Conservation (phyloP, 23 tunicate genomes). For the Styela clava region DNA sequence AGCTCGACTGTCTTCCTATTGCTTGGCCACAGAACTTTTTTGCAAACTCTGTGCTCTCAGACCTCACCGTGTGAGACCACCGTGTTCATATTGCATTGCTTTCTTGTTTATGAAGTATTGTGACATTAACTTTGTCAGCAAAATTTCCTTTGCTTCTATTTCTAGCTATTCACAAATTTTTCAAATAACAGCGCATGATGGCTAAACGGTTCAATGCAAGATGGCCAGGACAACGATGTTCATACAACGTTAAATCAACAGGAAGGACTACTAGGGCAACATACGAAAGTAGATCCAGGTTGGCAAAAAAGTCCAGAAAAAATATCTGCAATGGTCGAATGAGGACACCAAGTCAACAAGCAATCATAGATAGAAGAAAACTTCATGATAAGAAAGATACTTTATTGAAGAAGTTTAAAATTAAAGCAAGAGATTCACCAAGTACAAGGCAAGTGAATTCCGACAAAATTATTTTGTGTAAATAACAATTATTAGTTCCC, state of each 20-base stretch:
- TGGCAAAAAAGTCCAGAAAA: not conserved
- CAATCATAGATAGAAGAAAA: not conserved
- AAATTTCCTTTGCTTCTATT: too few relatives aligned
- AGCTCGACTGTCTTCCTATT: too few relatives aligned
- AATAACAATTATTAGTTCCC: too few relatives aligned
- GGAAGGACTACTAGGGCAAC: too few relatives aligned
- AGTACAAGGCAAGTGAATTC: slow-evolving; percentile 1
- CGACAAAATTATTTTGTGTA: too few relatives aligned
- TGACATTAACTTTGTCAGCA: too few relatives aligned
- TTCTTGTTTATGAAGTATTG: too few relatives aligned
- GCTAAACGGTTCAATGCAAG: not conserved
- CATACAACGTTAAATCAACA: not conserved
- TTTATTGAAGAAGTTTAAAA: not conserved
- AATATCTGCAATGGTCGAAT: not conserved
- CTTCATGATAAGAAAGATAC: not conserved
- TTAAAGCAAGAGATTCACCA: slow-evolving; percentile 3
- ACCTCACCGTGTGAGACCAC: too few relatives aligned
- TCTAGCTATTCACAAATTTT: too few relatives aligned
- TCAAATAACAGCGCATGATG: not conserved
- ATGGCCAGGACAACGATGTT: not conserved
- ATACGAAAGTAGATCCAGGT: not conserved
- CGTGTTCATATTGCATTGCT: too few relatives aligned
- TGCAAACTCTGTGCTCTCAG: too few relatives aligned
- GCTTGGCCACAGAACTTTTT: too few relatives aligned
- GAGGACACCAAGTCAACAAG: slow-evolving; percentile 12